Conservation (phyloP, 2,888 invertebrate genomes). For the Chamaedrilus cognettii region DNA sequence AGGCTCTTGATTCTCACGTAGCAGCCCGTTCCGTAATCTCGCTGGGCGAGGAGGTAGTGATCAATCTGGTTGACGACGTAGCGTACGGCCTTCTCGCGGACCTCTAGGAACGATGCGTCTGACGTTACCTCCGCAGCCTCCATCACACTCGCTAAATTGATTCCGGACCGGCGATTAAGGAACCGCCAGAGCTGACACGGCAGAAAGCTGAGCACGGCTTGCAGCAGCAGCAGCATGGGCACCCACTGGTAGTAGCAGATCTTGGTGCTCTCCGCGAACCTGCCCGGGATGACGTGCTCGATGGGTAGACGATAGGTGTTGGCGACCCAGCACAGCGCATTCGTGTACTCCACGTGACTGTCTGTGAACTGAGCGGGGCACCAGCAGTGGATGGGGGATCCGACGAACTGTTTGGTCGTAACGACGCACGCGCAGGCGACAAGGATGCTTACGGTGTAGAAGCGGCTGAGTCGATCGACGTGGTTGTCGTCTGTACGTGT, state of each 20-base stretch:
- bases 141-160: conserved; percentile 39
- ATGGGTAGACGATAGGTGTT: conserved; percentile 41
- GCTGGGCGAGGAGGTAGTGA: conserved; percentile 60
- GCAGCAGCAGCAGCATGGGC: conserved; percentile 41
- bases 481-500: conserved; percentile 40
- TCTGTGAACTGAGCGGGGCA: conserved; percentile 40
- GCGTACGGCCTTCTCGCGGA: conserved; percentile 52
- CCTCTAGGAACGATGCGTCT: conserved; percentile 40
- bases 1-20: conserved; percentile 56
- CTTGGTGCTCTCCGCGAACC: conserved; percentile 19
- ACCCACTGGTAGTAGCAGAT: conserved; percentile 43
- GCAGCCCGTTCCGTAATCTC: conserved; percentile 58
- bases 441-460: conserved; percentile 38
- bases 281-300: conserved; percentile 32
- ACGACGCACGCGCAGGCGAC: conserved; percentile 40
- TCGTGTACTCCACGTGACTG: conserved; percentile 39
- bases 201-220: conserved; percentile 37
- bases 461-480: conserved; percentile 38
- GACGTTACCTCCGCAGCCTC: conserved; percentile 40
- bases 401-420: conserved; percentile 42
- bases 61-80: conserved; percentile 62
- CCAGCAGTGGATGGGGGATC: conserved; percentile 40
- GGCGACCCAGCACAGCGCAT: conserved; percentile 41
- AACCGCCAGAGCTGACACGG: conserved; percentile 38
- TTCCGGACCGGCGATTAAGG: conserved; percentile 39